Conservation (phyloP, 2,113 vertebrate genomes). For the Hemiscyllium ocellatum region DNA sequence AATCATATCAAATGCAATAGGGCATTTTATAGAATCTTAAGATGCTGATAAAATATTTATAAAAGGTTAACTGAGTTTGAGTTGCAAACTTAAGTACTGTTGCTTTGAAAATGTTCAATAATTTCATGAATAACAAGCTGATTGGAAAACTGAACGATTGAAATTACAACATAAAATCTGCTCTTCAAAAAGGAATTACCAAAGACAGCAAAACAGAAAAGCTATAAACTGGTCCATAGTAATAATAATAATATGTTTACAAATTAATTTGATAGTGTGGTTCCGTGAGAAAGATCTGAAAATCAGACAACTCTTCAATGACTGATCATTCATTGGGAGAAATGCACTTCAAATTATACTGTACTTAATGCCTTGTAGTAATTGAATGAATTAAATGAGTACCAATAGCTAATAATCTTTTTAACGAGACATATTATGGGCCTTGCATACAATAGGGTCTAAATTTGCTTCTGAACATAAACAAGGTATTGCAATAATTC, state of each 20-base stretch:
- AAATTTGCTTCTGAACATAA: background rate
- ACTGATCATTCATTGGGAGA: background rate
- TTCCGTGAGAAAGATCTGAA: background rate
- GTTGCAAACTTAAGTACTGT: background rate
- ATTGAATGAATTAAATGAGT: background rate
- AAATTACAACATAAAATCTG: background rate
- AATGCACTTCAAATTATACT: background rate
- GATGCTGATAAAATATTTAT: background rate
- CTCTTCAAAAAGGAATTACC: background rate
- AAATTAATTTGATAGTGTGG: background rate
- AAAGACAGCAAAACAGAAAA: background rate
- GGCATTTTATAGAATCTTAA: background rate
- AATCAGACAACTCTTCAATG: background rate
- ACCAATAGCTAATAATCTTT: background rate
- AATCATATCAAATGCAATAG: background rate
- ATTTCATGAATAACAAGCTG: background rate
- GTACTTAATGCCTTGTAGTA: background rate
- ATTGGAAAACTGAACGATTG: background rate
- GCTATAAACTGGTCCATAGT: background rate
- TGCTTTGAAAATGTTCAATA: conserved; percentile 21
- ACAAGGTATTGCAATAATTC: background rate
- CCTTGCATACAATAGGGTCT: background rate
- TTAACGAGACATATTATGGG: background rate
- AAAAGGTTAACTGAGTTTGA: background rate
- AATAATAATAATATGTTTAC: background rate